Evolutionary conservation across 2,113 vertebrate species (phyloP).

Genomic region (Phyllopteryx taeniolatus): DNA sequence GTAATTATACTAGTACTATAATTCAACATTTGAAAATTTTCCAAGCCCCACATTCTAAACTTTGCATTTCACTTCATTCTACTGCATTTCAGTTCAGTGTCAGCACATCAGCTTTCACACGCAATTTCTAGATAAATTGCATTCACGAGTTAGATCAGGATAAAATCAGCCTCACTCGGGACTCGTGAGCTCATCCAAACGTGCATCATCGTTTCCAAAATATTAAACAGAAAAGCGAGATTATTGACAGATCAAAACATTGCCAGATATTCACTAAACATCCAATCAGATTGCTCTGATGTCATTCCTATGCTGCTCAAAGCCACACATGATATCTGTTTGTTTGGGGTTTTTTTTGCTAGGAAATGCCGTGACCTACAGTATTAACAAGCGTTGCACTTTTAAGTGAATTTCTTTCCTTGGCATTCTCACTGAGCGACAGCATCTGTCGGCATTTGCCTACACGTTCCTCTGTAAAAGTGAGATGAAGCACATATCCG

Average conservation of each 20-base stretch:
- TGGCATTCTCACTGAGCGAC: not conserved
- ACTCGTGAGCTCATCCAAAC: not conserved
- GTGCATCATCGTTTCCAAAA: not conserved
- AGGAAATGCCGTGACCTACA: not conserved
- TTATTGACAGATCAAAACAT: not conserved
- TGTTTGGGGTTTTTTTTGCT: no score
- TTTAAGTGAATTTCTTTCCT: not conserved
- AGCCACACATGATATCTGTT: not conserved
- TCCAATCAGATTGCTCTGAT: not conserved
- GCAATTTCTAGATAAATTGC: no score
- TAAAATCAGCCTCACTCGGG: no score
- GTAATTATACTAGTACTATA: not conserved
- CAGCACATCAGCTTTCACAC: not conserved
- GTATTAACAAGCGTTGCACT: not conserved
- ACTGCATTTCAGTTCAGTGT: not conserved
- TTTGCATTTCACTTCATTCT: not conserved
- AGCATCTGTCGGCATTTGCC: constrained; percentile 4
- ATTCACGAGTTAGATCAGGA: no score
- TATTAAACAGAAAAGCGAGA: not conserved
- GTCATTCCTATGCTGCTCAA: not conserved
- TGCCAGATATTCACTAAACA: not conserved
- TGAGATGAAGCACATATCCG: not conserved
- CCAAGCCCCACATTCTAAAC: not conserved
- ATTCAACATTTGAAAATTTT: no score
- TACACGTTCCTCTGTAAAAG: not conserved